phyloP scores from a whole-genome alignment of 2,888 invertebrate genomes.

The Gastrophysa polygoni region DNA sequence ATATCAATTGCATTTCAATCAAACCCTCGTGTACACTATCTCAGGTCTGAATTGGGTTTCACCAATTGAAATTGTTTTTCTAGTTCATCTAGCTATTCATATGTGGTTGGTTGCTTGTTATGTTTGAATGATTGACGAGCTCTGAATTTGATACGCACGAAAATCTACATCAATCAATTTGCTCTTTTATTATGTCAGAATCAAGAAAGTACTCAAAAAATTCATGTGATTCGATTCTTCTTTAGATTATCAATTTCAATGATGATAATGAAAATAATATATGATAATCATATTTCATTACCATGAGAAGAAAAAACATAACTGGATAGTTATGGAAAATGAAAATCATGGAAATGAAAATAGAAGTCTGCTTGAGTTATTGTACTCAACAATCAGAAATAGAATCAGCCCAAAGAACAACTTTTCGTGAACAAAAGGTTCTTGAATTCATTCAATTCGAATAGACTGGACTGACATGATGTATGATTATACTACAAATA shows the following conservation, averaged over 20 bases:
- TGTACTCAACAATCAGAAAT: too few relatives aligned
- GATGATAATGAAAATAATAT: too few relatives aligned
- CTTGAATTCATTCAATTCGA: too few relatives aligned
- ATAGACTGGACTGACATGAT: too few relatives aligned
- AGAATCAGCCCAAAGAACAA: too few relatives aligned
- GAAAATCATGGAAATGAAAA: too few relatives aligned
- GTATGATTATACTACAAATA: too few relatives aligned
- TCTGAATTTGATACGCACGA: not conserved
- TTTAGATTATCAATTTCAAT: not conserved
- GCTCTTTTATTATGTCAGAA: not conserved
- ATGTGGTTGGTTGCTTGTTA: not conserved
- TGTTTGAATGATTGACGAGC: not conserved
- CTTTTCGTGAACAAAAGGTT: too few relatives aligned
- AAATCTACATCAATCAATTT: not conserved
- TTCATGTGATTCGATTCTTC: not conserved
- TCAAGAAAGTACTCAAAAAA: not conserved
- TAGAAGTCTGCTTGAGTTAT: too few relatives aligned
- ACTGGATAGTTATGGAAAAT: too few relatives aligned
- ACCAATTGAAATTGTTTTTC: not conserved
- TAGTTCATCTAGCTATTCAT: not conserved
- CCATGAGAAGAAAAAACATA: too few relatives aligned
- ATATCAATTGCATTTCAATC: not conserved
- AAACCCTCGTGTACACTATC: not conserved
- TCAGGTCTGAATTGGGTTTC: not conserved
- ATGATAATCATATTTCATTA: too few relatives aligned